Evolutionary conservation across 2,113 vertebrate species (phyloP), one percentile per base, ranked within the genome.

Genomic region (Phyllopteryx taeniolatus): DNA sequence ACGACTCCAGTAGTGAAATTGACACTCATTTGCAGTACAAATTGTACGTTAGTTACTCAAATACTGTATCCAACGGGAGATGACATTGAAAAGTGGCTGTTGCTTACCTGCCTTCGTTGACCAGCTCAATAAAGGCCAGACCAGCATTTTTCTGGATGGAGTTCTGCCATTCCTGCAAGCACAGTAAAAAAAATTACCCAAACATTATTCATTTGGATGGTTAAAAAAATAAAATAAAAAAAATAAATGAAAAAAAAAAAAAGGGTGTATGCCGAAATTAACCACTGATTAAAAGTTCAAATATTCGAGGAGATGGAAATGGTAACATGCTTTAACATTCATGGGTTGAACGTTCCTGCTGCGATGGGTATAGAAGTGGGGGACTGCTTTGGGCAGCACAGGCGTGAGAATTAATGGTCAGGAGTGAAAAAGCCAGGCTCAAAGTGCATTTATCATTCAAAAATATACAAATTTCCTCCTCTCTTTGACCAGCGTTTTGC

Each of bases 91-190:
- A 0, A 10, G 54, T 57, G n/a, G 2, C 14, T 17, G 17, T 57
- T 56, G 80, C 88, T 43, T n/a, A 91, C 90, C 90, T 95, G 89
- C 94, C 95, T 89, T 96, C 95, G 59, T 96, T 97, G 82, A 96
- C 94, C 85, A 97, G 87, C 86, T 98, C 95, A 82, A 96, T 96
- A 75, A 97, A 97, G 79, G 95, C 94, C 51, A 96, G 92, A 39
- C 94, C 94, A 27, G 94, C 94, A 62, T 96, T 96, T 88, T 97
- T 96, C 88, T 98, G 96, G 84, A 97, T 98, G 70, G 96, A 98
- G 89, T 96, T 96, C 86, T 97, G 95, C 95, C 95, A 97, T 77
- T 96, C 95, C 90, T 91, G 74, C 53, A 83, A 71, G 8, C 1
- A 27, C 13, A 31, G 57, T 73, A 31, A 78, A 51, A 80, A 27